These are phyloP conservation scores for Ageneiosus marmoratus DNA, from an alignment of 2,113 vertebrate genomes.

Conservation along the genomic window DNA sequence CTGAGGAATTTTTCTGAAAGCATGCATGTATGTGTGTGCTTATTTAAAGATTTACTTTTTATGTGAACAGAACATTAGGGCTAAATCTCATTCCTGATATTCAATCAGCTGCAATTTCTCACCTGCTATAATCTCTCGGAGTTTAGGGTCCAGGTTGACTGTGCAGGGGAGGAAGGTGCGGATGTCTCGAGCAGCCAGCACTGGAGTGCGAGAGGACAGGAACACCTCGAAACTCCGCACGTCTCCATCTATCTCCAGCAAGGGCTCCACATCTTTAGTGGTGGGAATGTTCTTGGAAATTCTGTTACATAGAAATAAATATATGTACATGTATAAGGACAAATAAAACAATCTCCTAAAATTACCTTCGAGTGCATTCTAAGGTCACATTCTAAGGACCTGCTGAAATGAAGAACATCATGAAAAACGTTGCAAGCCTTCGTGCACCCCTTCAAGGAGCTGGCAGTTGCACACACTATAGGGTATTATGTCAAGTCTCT, in stretches of 20 bases:
- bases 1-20: background rate
- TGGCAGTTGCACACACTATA: slow-evolving; percentile 12
- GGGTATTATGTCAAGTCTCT: slow-evolving; percentile 7
- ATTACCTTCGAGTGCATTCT: background rate
- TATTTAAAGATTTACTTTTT: background rate
- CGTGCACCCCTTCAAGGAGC: slow-evolving; percentile 18
- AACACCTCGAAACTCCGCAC: slow-evolving; percentile 95
- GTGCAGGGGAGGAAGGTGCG: slow-evolving; percentile 95
- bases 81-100: background rate
- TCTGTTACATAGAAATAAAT: slow-evolving; percentile 65
- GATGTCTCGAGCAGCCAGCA: slow-evolving; percentile 89
- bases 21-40: background rate
- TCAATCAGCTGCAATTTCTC: background rate
- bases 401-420: slow-evolving; percentile 18
- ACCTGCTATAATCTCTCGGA: slow-evolving; percentile 96
- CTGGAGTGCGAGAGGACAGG: slow-evolving; percentile 89
- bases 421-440: slow-evolving; percentile 39
- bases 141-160: slow-evolving; percentile 95
- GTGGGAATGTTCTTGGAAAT: slow-evolving; percentile 95
- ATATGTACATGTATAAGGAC: background rate
- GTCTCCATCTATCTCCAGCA: slow-evolving; percentile 98
- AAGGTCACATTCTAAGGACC: background rate
- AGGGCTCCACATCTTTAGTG: slow-evolving; percentile 95
- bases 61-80: background rate
- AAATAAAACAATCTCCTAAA: background rate